Evolutionary conservation across 2,113 vertebrate genomes (phyloP).

Genomic region (Aphelocoma coerulescens): DNA sequence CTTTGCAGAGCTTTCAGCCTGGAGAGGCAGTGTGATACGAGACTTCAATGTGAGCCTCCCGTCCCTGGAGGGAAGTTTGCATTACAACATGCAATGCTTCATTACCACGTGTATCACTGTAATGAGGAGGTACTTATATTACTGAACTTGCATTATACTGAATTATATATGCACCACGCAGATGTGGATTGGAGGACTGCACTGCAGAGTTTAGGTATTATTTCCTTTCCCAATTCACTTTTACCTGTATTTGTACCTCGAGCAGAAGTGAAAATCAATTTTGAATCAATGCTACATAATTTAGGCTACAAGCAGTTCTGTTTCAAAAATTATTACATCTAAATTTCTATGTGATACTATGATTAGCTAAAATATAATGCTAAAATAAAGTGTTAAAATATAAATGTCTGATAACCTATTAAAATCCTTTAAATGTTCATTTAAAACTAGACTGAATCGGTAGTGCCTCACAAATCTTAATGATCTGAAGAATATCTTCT

Average conservation of each 20-base stretch:
- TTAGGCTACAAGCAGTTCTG: neutral
- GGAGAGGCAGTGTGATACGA: neutral
- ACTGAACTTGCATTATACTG: neutral
- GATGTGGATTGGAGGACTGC: neutral
- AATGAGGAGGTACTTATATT: conserved; percentile 13
- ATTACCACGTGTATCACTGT: conserved; percentile 40
- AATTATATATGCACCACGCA: neutral
- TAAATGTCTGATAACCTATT: conserved; percentile 34
- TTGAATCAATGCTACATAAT: neutral
- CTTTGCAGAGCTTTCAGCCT: neutral
- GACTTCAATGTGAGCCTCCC: neutral
- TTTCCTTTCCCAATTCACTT: neutral
- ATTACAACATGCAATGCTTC: conserved; percentile 24
- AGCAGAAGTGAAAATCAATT: neutral
- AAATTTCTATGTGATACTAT: neutral
- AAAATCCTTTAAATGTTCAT: conserved; percentile 43
- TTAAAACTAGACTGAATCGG: conserved; percentile 12
- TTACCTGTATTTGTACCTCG: neutral
- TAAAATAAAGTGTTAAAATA: neutral
- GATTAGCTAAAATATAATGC: neutral
- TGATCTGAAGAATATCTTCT: conserved; percentile 41
- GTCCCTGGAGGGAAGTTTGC: conserved; percentile 13
- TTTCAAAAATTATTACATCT: neutral
- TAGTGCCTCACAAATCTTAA: conserved; percentile 49
- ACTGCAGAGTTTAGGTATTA: neutral